Conservation (phyloP, 2,888 invertebrate species). For the Escarpia spicata region DNA sequence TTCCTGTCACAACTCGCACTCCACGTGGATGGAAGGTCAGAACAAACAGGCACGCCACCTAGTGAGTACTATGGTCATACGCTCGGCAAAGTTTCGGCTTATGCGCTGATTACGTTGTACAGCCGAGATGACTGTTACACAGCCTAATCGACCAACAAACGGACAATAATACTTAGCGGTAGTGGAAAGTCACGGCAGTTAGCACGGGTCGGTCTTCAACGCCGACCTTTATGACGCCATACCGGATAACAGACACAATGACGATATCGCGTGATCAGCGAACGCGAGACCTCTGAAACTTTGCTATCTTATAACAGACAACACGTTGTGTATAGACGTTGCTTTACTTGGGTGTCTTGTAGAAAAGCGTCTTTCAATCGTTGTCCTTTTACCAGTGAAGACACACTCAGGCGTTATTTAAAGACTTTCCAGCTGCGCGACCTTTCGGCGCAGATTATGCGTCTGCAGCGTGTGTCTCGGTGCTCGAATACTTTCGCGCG, state of each 20-base stretch:
- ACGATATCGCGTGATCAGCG: neutral
- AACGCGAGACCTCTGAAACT: neutral
- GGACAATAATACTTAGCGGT: neutral
- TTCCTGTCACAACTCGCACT: neutral
- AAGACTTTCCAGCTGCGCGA: neutral
- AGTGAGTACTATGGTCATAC: neutral
- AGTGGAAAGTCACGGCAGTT: neutral
- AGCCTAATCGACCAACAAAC: neutral
- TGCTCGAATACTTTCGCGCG: neutral
- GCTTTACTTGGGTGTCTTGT: neutral
- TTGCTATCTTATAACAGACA: neutral
- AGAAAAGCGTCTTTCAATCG: neutral
- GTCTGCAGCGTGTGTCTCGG: neutral
- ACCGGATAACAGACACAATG: neutral
- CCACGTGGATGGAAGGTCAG: neutral
- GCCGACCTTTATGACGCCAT: neutral
- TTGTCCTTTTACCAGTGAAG: neutral
- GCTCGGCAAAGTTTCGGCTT: neutral
- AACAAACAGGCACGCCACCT: neutral
- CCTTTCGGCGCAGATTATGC: neutral
- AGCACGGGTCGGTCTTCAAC: neutral
- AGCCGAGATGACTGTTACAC: neutral
- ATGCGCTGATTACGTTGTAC: too few relatives aligned
- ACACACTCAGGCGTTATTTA: neutral
- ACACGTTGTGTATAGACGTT: neutral